These are phyloP conservation scores for Enteromius anoplus DNA, from an alignment of 2,797 vertebrate genomes.

Conservation along the genomic window DNA sequence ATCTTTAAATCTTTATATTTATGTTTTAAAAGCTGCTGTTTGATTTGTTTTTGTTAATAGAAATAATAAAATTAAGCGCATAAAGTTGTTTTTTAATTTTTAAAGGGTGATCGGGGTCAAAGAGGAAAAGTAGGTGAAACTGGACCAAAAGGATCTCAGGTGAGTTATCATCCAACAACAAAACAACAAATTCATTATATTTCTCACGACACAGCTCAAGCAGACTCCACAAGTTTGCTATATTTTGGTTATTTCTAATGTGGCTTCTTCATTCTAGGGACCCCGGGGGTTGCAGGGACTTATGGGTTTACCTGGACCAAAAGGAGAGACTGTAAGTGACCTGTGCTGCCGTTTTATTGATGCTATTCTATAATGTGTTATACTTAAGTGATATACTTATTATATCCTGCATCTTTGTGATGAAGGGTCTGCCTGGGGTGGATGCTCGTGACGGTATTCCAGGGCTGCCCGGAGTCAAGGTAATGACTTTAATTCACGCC, in stretches of 20 bases:
- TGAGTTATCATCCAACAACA: constrained; percentile 66
- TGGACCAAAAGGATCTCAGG: constrained; percentile 84
- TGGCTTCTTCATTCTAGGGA: constrained; percentile 74
- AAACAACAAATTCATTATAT: background rate
- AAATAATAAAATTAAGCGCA: background rate
- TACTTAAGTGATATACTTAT: too few relatives aligned
- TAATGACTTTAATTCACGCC: constrained; percentile 59
- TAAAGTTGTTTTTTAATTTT: constrained; percentile 24
- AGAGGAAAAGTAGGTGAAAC: constrained; percentile 86
- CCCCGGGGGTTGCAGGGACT: constrained; percentile 82
- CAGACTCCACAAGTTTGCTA: background rate
- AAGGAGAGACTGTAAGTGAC: constrained; percentile 87
- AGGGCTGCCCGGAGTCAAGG: constrained; percentile 89
- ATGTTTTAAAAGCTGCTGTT: background rate
- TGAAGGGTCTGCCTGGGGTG: constrained; percentile 88
- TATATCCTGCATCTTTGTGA: background rate
- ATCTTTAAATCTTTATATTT: background rate
- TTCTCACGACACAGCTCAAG: background rate
- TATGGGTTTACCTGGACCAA: constrained; percentile 87
- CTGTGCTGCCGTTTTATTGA: background rate
- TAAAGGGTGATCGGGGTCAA: constrained; percentile 88
- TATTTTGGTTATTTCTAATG: background rate
- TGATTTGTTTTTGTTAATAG: background rate
- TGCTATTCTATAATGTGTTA: background rate
- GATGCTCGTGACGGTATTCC: constrained; percentile 92